Percentiles rank a stretch among this genome's conserved stretches.
Evolutionary conservation across 2,113 vertebrate genomes (phyloP).

Genomic region (Vombatus ursinus): DNA sequence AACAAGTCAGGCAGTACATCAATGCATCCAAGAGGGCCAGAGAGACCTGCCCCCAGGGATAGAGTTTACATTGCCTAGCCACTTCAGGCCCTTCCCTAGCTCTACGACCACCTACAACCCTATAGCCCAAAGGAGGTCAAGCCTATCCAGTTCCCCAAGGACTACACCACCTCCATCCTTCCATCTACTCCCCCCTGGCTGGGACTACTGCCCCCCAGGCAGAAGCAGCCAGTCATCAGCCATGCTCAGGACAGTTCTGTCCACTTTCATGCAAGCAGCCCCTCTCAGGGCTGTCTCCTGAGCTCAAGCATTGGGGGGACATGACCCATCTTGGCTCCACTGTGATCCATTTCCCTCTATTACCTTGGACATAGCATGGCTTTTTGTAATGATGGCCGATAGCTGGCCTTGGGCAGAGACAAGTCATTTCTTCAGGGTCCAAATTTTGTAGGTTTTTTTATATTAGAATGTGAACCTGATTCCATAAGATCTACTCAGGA

Average conservation of each 20-base stretch:
- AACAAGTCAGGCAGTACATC: background rate
- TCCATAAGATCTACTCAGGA: background rate
- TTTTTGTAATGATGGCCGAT: too few relatives aligned
- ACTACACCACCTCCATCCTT: background rate
- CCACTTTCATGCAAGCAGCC: background rate
- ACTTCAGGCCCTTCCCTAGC: background rate
- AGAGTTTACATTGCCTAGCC: background rate
- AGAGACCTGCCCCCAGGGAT: background rate
- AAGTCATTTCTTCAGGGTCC: too few relatives aligned
- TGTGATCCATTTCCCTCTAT: too few relatives aligned
- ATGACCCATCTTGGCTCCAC: too few relatives aligned
- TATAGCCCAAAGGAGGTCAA: background rate
- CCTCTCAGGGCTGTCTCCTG: too few relatives aligned
- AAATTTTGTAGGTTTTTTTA: too few relatives aligned
- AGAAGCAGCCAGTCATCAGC: background rate
- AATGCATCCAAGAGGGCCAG: background rate
- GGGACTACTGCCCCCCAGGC: background rate
- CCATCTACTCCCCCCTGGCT: background rate
- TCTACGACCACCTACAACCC: background rate
- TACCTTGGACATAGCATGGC: too few relatives aligned
- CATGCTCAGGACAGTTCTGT: background rate
- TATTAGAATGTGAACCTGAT: background rate
- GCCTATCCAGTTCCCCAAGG: background rate
- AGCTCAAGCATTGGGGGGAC: too few relatives aligned
- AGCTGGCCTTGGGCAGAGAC: too few relatives aligned